Evolutionary conservation across 2,113 vertebrate genomes (phyloP).

Genomic region (Ceyx melanurus): DNA sequence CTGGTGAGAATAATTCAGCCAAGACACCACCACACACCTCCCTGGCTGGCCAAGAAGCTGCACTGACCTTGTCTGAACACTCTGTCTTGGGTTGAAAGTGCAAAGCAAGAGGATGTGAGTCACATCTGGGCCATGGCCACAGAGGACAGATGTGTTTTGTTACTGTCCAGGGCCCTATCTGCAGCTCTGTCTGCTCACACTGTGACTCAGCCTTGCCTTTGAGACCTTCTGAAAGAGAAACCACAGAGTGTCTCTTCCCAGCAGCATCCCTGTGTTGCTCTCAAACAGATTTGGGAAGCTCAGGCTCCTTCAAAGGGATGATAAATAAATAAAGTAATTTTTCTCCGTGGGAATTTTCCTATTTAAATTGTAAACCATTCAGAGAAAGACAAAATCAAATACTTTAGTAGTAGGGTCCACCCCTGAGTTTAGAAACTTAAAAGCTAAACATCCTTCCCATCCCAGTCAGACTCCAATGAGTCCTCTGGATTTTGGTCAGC

Average conservation of each 20-base stretch:
- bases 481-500: neutral
- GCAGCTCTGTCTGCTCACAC: neutral
- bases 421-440: neutral
- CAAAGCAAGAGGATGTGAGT: slow-evolving; percentile 26
- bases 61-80: neutral
- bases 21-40: neutral
- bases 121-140: slow-evolving; percentile 5
- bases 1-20: neutral
- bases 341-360: neutral
- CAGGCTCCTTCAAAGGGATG: neutral
- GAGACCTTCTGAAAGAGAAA: neutral
- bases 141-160: slow-evolving; percentile 25
- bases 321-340: neutral
- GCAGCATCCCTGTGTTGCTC: neutral
- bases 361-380: neutral
- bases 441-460: neutral
- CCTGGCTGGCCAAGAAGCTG: neutral
- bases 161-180: neutral
- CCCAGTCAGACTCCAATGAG: neutral
- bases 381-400: neutral
- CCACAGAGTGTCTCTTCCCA: neutral
- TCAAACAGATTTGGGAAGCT: slow-evolving; percentile 16
- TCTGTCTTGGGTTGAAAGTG: neutral
- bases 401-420: neutral
- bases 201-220: slow-evolving; percentile 15